A percentile compares a stretch with the other conserved stretches of the same genome.
phyloP scores from a whole-genome alignment of 2,888 invertebrate genomes.

The Nemotelus pantherinus region DNA sequence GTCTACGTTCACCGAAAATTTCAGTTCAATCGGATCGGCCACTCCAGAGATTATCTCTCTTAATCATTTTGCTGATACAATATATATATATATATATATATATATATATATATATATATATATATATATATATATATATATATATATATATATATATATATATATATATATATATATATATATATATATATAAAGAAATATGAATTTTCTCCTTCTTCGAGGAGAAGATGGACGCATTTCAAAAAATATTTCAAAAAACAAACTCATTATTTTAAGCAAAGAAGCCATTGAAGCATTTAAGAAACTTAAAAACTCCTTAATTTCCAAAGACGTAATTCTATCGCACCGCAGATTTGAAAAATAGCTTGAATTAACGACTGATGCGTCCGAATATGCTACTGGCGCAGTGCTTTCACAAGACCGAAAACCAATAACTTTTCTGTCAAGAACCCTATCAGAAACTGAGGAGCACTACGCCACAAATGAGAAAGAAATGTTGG shows the following conservation, averaged over 20 bases:
- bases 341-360: constrained; percentile 1
- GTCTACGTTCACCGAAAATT: too few species aligned
- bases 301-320: constrained; percentile 13
- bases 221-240: constrained; percentile 24
- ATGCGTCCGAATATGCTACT: constrained; percentile 26
- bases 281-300: constrained; percentile 20
- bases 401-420: constrained; percentile 29
- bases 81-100: too few species aligned
- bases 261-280: not conserved
- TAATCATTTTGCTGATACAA: too few species aligned
- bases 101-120: too few species aligned
- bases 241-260: constrained; percentile 28
- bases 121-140: too few species aligned
- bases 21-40: too few species aligned
- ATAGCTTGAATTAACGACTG: constrained; percentile 8
- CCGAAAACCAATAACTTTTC: constrained; percentile 11
- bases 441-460: constrained; percentile 21
- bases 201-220: not conserved
- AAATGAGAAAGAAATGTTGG: constrained; percentile 41
- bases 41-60: too few species aligned
- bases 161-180: too few species aligned
- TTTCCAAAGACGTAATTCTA: constrained; percentile 19
- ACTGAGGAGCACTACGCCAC: constrained; percentile 37
- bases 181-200: too few species aligned
- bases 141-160: too few species aligned